Percentiles rank a stretch among this genome's conserved stretches.
Evolutionary conservation across 2,113 vertebrate species (phyloP).

Genomic region (Piaya cayana): DNA sequence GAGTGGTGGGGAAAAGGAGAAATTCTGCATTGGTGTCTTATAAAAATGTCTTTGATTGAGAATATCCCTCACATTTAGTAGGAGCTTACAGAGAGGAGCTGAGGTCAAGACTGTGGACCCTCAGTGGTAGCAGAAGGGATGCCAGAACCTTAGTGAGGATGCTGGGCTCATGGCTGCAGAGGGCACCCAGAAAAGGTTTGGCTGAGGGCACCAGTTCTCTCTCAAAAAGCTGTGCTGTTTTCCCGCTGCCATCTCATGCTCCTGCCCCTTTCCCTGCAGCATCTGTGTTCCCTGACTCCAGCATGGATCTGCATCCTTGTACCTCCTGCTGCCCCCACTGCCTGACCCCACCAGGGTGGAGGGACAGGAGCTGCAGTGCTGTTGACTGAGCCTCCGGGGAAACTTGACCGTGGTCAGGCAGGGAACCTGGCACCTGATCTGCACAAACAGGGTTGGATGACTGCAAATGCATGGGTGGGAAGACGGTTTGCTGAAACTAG

Average conservation of each 20-base stretch:
- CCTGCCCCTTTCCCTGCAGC: neutral
- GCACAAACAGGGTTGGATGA: rapidly evolving
- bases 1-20: neutral
- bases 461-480: neutral
- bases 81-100: neutral
- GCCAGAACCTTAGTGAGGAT: neutral
- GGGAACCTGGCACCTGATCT: neutral
- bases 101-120: rapidly evolving
- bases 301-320: rapidly evolving
- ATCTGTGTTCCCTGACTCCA: rapidly evolving
- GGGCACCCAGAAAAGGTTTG: too few species aligned
- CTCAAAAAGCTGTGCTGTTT: rapidly evolving
- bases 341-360: neutral
- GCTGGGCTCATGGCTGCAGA: neutral
- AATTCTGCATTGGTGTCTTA: neutral
- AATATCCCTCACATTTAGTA: rapidly evolving
- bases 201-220: neutral
- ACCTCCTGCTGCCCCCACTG: rapidly evolving
- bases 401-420: rapidly evolving
- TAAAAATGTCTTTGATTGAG: neutral
- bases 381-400: rapidly evolving
- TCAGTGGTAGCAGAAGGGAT: neutral
- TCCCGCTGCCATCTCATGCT: neutral
- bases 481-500: neutral
- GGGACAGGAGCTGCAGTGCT: neutral